A percentile compares a stretch with the other conserved stretches of the same genome.
Conservation (phyloP, 2,797 vertebrate species). For the Scyliorhinus canicula region DNA sequence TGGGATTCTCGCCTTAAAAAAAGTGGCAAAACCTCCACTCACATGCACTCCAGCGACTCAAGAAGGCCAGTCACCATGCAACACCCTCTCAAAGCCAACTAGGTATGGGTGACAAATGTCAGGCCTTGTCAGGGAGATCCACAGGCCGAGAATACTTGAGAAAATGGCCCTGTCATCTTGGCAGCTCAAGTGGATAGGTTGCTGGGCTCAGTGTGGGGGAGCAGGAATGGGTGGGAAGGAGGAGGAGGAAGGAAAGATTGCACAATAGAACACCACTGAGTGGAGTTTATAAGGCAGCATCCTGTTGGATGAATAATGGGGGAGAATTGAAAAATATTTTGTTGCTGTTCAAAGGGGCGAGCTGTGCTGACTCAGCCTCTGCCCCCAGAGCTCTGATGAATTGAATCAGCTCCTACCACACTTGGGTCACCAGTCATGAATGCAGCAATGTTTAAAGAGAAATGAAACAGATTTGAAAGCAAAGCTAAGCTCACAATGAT, state of each 20-base stretch:
- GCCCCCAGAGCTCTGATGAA: background rate
- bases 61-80: background rate
- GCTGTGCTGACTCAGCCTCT: background rate
- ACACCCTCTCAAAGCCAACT: background rate
- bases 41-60: background rate
- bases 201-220: no score
- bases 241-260: background rate
- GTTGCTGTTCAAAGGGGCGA: background rate
- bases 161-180: background rate
- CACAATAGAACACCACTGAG: background rate
- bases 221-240: no score
- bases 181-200: background rate
- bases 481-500: background rate
- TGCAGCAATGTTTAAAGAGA: background rate
- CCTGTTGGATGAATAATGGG: background rate
- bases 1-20: background rate
- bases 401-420: background rate
- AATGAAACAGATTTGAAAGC: background rate
- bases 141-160: background rate
- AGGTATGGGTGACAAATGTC: background rate
- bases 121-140: background rate
- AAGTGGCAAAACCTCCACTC: background rate
- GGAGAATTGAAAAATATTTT: background rate
- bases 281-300: background rate
- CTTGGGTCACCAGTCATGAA: background rate